Conservation (phyloP, 2,888 invertebrate genomes). For the Drosophila mulleri region DNA sequence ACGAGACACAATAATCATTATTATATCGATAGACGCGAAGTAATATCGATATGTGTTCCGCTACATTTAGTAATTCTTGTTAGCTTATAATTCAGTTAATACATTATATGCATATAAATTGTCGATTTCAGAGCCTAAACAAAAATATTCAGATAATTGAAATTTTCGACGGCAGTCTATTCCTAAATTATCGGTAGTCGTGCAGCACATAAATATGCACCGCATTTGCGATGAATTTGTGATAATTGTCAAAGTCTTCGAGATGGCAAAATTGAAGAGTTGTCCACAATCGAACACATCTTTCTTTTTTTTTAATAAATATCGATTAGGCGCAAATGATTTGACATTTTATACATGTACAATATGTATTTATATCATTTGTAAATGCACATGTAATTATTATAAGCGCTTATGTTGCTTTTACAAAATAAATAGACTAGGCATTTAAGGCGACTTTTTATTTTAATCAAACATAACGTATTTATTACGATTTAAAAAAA, state of each 20-base stretch:
- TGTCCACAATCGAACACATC: not conserved
- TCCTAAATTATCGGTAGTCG: not conserved
- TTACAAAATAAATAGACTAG: not conserved
- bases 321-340: slow-evolving; percentile 8
- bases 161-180: too few relatives aligned
- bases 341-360: not conserved
- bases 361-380: too few relatives aligned
- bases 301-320: not conserved
- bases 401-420: not conserved
- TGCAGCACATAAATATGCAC: not conserved
- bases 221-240: not conserved
- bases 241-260: not conserved
- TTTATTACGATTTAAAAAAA: not conserved
- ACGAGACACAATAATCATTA: slow-evolving; percentile 23
- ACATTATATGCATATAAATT: not conserved
- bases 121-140: not conserved
- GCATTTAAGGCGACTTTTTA: slow-evolving; percentile 5
- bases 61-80: not conserved
- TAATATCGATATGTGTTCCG: slow-evolving; percentile 32
- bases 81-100: not conserved
- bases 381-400: not conserved
- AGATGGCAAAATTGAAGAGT: not conserved
- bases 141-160: not conserved
- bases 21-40: slow-evolving; percentile 32
- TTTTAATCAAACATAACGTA: slow-evolving; percentile 1